Evolutionary conservation across 2,113 vertebrate genomes (phyloP), one percentile per base, ranked within the genome.

Genomic region (Catharus minimus): DNA sequence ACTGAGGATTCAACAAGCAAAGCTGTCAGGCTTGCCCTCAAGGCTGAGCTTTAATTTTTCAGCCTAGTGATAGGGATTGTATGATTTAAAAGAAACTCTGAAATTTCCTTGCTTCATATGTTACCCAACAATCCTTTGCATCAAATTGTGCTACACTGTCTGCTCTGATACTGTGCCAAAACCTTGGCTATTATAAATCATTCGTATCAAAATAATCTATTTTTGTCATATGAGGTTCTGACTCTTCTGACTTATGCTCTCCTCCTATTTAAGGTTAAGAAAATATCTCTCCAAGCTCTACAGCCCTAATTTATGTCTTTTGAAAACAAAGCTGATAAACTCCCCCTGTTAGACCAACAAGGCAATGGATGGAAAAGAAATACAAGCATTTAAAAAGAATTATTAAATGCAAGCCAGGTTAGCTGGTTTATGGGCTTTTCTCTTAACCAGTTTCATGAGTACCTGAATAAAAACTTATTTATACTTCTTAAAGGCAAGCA

Each of bases 201-300:
- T 38, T 80, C 14, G 52, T 66, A 75, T 38, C 12, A 83, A 82
- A 89, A 71, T 66, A 0, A 80, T 86, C 44, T 58, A 1, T 57
- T 88, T 83, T 82, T 83, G 53, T 62, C 88, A 57, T 74, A 12
- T 68, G 68, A 86, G 28, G 41, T 88, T 91, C 80, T 88, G 74
- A 86, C 46, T 94, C 49, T 57, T 30, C 32, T 86, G 64, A 91
- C 67, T 92, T 91, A 44, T 11, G 7, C 28, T 88, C 8, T 77
- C 38, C 57, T 81, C 18, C 26, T 41, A 17, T 33, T 83, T 53
- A 65, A 90, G 39, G 68, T 78, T 83, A 92, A 88, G 43, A 88
- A 91, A 86, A 78, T 38, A 81, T 20, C 19, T 86, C 62, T 67
- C 32, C 38, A 62, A 82, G 7, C 9, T 46, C 22, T 41, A 69